Evolutionary conservation across 1,140 invertebrate species (phyloP).

Genomic region (Bombus polaris): DNA sequence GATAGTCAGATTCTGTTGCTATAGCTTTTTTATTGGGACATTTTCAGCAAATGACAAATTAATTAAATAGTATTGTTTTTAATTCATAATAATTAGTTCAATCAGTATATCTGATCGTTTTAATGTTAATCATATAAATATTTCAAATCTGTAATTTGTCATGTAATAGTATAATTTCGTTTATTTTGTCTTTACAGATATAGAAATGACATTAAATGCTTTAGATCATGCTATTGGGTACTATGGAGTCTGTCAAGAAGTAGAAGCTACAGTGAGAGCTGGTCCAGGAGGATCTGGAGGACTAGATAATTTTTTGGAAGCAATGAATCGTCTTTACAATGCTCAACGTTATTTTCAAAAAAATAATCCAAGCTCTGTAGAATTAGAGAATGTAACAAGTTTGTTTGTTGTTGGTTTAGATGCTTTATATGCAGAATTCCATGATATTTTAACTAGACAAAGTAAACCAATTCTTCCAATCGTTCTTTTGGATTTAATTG

Average conservation of each 20-base stretch:
- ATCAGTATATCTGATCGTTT: neutral
- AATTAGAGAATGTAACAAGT: constrained; percentile 95
- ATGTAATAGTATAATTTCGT: neutral
- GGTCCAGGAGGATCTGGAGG: constrained; percentile 87
- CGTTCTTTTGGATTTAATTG: constrained; percentile 92
- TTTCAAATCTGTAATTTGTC: neutral
- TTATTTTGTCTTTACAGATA: constrained; percentile 83
- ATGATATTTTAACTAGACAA: constrained; percentile 92
- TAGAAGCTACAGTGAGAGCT: constrained; percentile 90
- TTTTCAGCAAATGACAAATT: neutral
- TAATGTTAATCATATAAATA: neutral
- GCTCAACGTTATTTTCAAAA: constrained; percentile 96
- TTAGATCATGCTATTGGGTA: constrained; percentile 95
- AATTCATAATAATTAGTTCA: neutral
- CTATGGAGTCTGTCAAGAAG: constrained; percentile 94
- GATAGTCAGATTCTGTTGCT: neutral
- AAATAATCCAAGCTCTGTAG: constrained; percentile 96
- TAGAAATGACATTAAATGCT: constrained; percentile 89
- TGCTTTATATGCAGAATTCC: constrained; percentile 92
- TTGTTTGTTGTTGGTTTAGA: constrained; percentile 83
- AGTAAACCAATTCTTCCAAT: constrained; percentile 94
- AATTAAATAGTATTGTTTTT: neutral
- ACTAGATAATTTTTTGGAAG: constrained; percentile 89
- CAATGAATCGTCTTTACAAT: constrained; percentile 92
- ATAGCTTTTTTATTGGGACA: neutral